These are phyloP conservation scores for Cephus runcator DNA, from an alignment of 2,888 invertebrate genomes.

Conservation along the genomic window DNA sequence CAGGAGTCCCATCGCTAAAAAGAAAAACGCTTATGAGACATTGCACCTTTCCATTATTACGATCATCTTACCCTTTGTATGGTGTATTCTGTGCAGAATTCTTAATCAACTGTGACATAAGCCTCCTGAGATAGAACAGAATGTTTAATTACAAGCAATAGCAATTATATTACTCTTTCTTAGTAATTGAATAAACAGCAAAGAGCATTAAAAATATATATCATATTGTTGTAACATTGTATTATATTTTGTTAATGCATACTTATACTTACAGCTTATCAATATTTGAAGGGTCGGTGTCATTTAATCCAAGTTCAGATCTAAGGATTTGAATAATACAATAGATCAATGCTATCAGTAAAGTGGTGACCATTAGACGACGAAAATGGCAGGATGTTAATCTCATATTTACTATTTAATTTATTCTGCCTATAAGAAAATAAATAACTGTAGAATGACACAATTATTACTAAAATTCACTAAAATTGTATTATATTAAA, in stretches of 20 bases:
- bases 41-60: neutral
- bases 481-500: conserved; percentile 12
- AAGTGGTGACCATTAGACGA: conserved; percentile 37
- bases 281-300: conserved; percentile 42
- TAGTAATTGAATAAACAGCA: neutral
- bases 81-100: conserved; percentile 42
- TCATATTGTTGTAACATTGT: neutral
- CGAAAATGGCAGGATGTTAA: conserved; percentile 45
- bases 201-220: neutral
- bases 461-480: conserved; percentile 6
- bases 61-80: conserved; percentile 38
- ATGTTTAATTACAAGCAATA: neutral
- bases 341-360: conserved; percentile 41
- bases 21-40: neutral
- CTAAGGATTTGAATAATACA: conserved; percentile 47
- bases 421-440: conserved; percentile 17
- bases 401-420: conserved; percentile 43
- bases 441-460: conserved; percentile 15
- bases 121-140: conserved; percentile 41
- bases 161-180: neutral
- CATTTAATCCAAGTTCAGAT: conserved; percentile 39
- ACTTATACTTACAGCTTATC: conserved; percentile 54
- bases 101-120: conserved; percentile 54
- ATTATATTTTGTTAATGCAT: neutral
- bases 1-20: conserved; percentile 54